Base-by-base conservation (phyloP, 2,113 vertebrate genomes). In the Oceanodroma tethys region DNA sequence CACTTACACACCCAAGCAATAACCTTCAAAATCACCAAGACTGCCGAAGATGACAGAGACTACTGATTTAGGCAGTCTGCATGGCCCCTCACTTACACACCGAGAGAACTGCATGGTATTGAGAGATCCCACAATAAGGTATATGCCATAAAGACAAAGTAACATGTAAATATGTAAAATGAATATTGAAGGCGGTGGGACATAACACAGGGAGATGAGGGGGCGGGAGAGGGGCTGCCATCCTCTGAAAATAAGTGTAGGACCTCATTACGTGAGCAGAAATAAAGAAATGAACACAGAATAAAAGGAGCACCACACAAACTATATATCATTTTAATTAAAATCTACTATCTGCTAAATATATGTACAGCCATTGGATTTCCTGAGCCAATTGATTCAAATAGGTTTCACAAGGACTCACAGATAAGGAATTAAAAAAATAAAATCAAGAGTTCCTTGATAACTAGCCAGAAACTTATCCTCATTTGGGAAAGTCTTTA, bases 321-420 rank as follows among this genome's bases (percentile, higher is more conserved):
- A 93, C 92, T 81, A 95, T 95, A 91, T 63, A 95, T 90, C 91
- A 93, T 94, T 96, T 96, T 96, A 96, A 95, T 97, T 96, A 97
- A 97, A 97, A 94, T 91, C 92, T 95, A 80, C 95, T 94, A 93
- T 95, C 96, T 94, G 85, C 78, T 95, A 93, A 95, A 97, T 96
- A 95, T 94, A 92, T 93, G 83, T 93, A 94, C 91, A 88, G 81
- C 90, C 86, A 86, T 82, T 95, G 91, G 90, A 63, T 87, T 95
- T 90, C 82, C 90, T 79, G 53, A 88, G 93, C 91, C 74, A 94
- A 47, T 55, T 82, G 94, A 94, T 90, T 90, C 90, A 89, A 95
- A 94, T 90, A 79, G 93, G 75, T 93, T 97, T 95, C 88, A 68
- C 91, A 67, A 80, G 85, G 93, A 59, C 76, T 94, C 59, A 70